Base-by-base conservation (phyloP, 2,797 vertebrate genomes). In the Melanotaenia boesemani region DNA sequence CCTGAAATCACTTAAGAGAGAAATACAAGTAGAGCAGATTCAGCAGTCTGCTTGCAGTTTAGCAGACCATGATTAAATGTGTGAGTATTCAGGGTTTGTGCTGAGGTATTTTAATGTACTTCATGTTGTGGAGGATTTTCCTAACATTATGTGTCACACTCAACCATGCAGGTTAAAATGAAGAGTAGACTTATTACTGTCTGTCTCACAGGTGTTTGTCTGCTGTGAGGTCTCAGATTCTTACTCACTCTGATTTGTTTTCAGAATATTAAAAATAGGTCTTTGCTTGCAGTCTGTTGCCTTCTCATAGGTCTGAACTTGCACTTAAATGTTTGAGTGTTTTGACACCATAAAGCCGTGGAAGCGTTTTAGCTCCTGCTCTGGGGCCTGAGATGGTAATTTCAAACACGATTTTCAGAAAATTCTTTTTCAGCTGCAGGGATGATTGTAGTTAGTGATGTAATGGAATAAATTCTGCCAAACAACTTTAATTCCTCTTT, bases 161-260 rank as follows among this genome's bases (percentile, higher is more conserved):
- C 28, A 80, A 60, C 57, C 63, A 24, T 52, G 41, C 77, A 70
- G 67, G 67, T 61, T 65, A 41, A 50, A 61, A 61, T 28, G 30
- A 73, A 44, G 71, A 30, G 28, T 84, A 72, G 3, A 15, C 0
- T 46, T 28, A 30, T 80, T 78, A 60, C 50, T 81, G 67, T 76
- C 63, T 22, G 62, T 66, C 81, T 59, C 66, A 11, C 79, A 74
- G 69, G 61, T 74, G 72, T 48, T 81, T 1, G 72, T 44, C 76
- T 69, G 55, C 56, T 34, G 64, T 50, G 55, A 69, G 48, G 26
- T 8, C 39, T 39, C 46, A 5, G 60, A 74, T 41, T 26, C 79
- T 83, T 81, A 86, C 86, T 76, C 57, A 18, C 0, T 37, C 81
- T 88, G 82, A 86, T 75, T 36, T 75, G 69, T 67, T 80, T 87